A percentile compares a stretch with the other conserved stretches of the same genome.
Conservation (phyloP, 2,797 vertebrate genomes). For the Gadopsis marmoratus region DNA sequence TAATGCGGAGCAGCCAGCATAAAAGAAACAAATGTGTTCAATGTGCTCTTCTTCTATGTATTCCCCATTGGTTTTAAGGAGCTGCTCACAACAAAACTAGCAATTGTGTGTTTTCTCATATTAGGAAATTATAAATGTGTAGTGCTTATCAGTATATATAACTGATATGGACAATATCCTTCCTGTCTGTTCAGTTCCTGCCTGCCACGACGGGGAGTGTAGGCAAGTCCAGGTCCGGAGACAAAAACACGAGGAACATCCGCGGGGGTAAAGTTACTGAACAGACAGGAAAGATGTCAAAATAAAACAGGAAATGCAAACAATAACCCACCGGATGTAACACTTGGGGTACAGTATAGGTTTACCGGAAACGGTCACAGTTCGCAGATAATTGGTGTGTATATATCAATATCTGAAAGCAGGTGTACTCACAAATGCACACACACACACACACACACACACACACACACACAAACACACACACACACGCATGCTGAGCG, state of each 20-base stretch:
- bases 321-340: too few relatives aligned
- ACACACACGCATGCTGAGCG: neutral
- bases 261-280: too few relatives aligned
- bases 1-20: slow-evolving; percentile 25
- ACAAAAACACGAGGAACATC: too few relatives aligned
- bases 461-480: neutral
- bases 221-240: too few relatives aligned
- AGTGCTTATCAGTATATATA: too few relatives aligned
- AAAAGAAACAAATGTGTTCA: slow-evolving; percentile 54
- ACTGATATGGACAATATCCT: neutral
- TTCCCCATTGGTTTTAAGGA: slow-evolving; percentile 15
- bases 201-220: too few relatives aligned
- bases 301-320: too few relatives aligned
- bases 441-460: neutral
- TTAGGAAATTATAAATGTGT: neutral
- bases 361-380: neutral
- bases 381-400: neutral
- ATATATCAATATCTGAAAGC: too few relatives aligned
- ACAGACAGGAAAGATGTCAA: too few relatives aligned
- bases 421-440: neutral
- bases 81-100: slow-evolving; percentile 2
- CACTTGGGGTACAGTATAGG: neutral
- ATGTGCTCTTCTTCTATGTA: slow-evolving; percentile 25
- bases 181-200: too few relatives aligned
- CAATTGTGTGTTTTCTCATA: neutral